Evolutionary conservation across 2,888 invertebrate species (phyloP), one percentile per base, ranked within the genome.

Genomic region (Lamproptera curius): DNA sequence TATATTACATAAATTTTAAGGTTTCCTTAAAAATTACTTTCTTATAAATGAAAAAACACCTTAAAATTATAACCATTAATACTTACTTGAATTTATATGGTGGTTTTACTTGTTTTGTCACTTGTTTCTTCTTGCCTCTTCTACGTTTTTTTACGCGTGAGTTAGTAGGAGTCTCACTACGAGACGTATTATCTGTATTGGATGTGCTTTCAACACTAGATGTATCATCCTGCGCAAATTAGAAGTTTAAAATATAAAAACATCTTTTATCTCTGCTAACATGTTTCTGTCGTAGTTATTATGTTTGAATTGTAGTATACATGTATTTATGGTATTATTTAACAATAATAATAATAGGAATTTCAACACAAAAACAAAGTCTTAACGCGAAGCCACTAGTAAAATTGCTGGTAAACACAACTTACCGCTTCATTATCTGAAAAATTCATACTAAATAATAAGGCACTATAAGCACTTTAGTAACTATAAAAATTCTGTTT

Each of bases 121-220:
- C 73, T n/a, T n/a, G n/a, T 64, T 92, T 90, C 65, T 92, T 90
- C 64, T 91, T 87, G 56, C 91, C 90, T 36, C 90, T 82, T 53
- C 88, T 70, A 9, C 89, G 87, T 65, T 89, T 89, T 33, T 89
- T 85, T 1, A 90, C 90, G 26, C 90, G 85, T 37, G 91, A 89
- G 55, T 91, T 91, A 9, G 93, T 94, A 1, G 95, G 95, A 15
- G 95, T 95, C 63, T 93, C 95, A 76, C 95, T 95, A 35, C 94
- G 87, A 41, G 93, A 93, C 31, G 94, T 93, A 59, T 93, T 95
- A 66, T 94, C 94, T 16, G 94, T 93, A 14, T 94, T 93, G 2
- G 94, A 93, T 16, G 93, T 93, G 69, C 95, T 95, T 51, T 93
- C 92, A 46, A 94, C 92, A 70, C 95, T 95, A 2, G 93, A 94